Base-by-base conservation (phyloP, 2,113 vertebrate species). In the Archocentrus centrarchus region DNA sequence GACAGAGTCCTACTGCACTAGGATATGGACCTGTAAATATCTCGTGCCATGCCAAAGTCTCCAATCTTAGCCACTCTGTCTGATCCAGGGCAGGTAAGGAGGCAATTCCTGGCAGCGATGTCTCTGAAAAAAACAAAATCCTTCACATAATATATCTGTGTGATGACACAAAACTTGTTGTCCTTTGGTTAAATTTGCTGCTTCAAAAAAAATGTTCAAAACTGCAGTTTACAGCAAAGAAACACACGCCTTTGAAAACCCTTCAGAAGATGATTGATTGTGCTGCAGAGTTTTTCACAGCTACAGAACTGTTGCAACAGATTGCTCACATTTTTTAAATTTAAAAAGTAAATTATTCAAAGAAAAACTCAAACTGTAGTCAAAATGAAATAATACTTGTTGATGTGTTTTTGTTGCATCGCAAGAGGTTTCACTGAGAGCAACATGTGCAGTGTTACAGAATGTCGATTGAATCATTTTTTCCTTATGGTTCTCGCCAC, bases 11-110 rank as follows among this genome's bases (percentile, higher is more conserved):
- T 2, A 10, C 32, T 64, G 68, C n/a, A 53, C 5, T 7, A 59
- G n/a, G 3, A 17, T 32, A 59, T 88, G 55, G 85, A 98, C 97
- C 96, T 96, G 91, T 98, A 98, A 92, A 98, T 98, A 86, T 97
- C 97, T 80, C 97, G 96, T 35, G 98, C 97, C 98, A 98, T 98
- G 64, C 97, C 97, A 59, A 98, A 99, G 91, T 99, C 97, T 80
- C 97, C 97, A 11, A 97, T 98, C 94, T 98, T 98, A 87, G 97
- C 97, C 83, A 98, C 95, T 90, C 97, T 90, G 30, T 94, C 97
- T 22, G 93, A 93, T 55, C 97, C 97, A 37, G 94, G 84, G 82
- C 95, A 97, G 55, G 97, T 98, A 59, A 98, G 94, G 70, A 99
- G 96, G 84, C 98, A 99, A 68, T 98, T 99, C 64, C 97, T 95